Base-by-base conservation (phyloP, 2,888 invertebrate species). In the Thera britannica region DNA sequence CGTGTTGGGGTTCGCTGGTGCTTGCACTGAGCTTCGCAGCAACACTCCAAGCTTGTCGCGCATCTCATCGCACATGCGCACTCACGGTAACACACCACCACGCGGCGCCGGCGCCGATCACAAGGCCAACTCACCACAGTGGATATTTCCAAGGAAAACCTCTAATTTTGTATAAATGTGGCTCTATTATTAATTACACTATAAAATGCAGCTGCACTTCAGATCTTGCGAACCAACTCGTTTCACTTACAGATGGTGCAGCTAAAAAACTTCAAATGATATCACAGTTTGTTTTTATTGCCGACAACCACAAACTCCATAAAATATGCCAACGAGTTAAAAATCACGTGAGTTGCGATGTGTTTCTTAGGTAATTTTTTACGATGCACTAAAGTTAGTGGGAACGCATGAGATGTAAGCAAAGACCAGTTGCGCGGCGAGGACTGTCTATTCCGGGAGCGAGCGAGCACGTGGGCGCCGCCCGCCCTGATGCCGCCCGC, bases 381-480 rank as follows among this genome's bases (percentile, higher is more conserved):
- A 76, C 76, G 75, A 76, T 68, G 66, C 75, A 73, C 69, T 68
- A 75, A 75, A 72, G 62, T 75, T 67, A 66, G 66, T 75, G 12
- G 52, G 72, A 73, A 70, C 69, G 75, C 72, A 73, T 67, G 72
- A 75, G 73, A 83, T 85, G 90, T 88, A 82, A 84, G 82, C 77
- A 73, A 71, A 66, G 83, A 79, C 72, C 86, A 79, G 83, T 81
- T 80, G 87, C 84, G 82, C 89, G 85, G 84, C 83, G 85, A 86
- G 77, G 84, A 93, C 93, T 92, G 90, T 85, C 92, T 93, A 93
- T 93, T 93, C 90, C 89, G 85, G 86, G 90, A 84, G 72, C 79
- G 84, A 87, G 87, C 86, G 83, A 85, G 82, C 92, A 92, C 93
- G 93, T 92, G 93, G 92, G 90, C 85, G 86, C 67, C 80, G 79